Base-by-base conservation (phyloP, 35 echinoderm and acorn worm species). In the Stichopus chloronotus region DNA sequence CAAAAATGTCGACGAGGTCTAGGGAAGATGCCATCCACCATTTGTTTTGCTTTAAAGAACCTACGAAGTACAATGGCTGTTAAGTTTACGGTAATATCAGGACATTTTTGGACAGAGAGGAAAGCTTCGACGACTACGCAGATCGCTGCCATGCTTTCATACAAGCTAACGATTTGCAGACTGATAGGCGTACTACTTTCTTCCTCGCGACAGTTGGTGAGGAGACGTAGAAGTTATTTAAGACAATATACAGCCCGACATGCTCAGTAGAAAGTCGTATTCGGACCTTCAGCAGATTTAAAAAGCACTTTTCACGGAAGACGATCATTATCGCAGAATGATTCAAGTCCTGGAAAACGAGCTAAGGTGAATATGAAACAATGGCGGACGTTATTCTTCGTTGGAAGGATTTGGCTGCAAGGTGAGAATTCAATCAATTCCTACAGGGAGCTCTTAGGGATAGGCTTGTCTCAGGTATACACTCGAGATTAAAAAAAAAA, bases 21-120 rank as follows among this genome's bases (percentile, higher is more conserved):
- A 43, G 30, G 8, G 0, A 53, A 22, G 54, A 83, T 17, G 14
- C 6, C 54, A 83, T 23, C 5, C 54, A 9, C 17, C 4, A 53
- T 76, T 17, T 21, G 19, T 5, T 5, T 17, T 17, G 16, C 4
- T 76, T 17, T 7, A 1, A 21, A 11, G 6, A 17, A 11, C 6
- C 19, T 43, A 3, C 3, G 30, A 43, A 43, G 30, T 43, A 3
- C 30, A 43, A 43, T 72, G 87, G 59, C 60, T 52, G 60, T 90
- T n/a, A n/a, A n/a, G n/a, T n/a, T 20, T 90, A 43, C 23, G 87
- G 87, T 11, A 90, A 90, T 65, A 65, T 90, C 10, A 60, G 87
- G 4, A 23, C 20, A 53, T 90, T 90, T 17, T 6, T 69, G 4
- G 30, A 55, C 4, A 90, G 71, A 23, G 9, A 17, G 4, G 87